Evolutionary conservation across 2,113 vertebrate genomes (phyloP).

Genomic region (Phrynocephalus versicolor): DNA sequence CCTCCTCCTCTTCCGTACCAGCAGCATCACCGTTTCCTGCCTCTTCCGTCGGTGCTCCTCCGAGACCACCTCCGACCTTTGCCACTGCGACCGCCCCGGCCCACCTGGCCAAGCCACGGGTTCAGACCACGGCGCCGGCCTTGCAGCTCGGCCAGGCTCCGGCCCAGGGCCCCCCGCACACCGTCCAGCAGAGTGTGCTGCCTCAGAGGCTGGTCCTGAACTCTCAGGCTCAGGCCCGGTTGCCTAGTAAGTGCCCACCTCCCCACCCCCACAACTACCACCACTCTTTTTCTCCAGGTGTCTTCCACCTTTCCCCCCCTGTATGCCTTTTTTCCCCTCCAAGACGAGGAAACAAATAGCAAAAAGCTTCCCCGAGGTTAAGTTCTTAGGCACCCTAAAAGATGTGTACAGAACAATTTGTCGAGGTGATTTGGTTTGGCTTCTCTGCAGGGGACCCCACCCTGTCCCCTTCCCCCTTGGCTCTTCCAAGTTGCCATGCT

Average conservation of each 20-base stretch:
- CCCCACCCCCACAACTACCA: neutral
- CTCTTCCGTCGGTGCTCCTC: slow-evolving; percentile 77
- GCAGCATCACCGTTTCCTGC: slow-evolving; percentile 85
- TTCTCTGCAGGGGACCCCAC: slow-evolving; percentile 29
- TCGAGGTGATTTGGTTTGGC: slow-evolving; percentile 33
- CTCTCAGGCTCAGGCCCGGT: slow-evolving; percentile 97
- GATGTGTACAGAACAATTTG: slow-evolving; percentile 70
- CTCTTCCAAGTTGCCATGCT: slow-evolving; percentile 67
- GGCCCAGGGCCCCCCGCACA: slow-evolving; percentile 81
- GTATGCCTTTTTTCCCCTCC: no score
- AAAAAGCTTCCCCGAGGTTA: slow-evolving; percentile 61
- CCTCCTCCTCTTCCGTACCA: no score
- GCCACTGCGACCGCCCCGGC: slow-evolving; percentile 79
- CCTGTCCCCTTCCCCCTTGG: neutral
- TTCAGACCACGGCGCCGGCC: slow-evolving; percentile 72
- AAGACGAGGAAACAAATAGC: no score
- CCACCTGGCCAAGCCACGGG: slow-evolving; percentile 82
- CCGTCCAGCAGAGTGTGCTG: slow-evolving; percentile 86
- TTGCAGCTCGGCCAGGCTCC: slow-evolving; percentile 79
- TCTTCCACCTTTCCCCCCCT: slow-evolving; percentile 65
- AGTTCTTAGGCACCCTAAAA: slow-evolving; percentile 71
- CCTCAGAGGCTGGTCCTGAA: slow-evolving; percentile 96
- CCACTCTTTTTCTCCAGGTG: slow-evolving; percentile 52
- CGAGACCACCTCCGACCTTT: slow-evolving; percentile 84
- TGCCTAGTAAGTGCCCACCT: slow-evolving; percentile 97